A percentile compares a stretch with the other conserved stretches of the same genome.
Evolutionary conservation across 2,888 invertebrate genomes (phyloP).

Genomic region (Diplazon laetatorius): DNA sequence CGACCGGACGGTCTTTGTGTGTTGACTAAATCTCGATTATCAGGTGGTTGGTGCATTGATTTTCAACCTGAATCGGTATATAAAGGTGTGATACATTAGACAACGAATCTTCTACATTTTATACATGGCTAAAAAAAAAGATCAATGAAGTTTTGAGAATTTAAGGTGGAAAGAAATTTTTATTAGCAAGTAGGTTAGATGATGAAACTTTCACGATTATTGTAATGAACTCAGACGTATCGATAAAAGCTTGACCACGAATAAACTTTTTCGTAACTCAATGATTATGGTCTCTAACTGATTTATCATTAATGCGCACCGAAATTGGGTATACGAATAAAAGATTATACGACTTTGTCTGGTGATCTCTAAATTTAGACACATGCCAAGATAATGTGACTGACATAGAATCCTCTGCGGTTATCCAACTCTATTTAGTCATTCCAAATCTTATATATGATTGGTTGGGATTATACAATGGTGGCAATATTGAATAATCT

Average conservation of each 20-base stretch:
- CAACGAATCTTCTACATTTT: too few relatives aligned
- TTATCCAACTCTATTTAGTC: not conserved
- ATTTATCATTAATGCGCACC: not conserved
- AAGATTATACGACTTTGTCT: not conserved
- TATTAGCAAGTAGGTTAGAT: not conserved
- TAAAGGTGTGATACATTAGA: too few relatives aligned
- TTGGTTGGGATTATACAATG: not conserved
- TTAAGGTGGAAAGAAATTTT: not conserved
- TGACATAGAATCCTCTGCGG: not conserved
- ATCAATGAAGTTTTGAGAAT: too few relatives aligned
- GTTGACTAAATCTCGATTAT: not conserved
- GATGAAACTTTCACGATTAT: not conserved
- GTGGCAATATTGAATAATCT: not conserved
- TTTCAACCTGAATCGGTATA: not conserved
- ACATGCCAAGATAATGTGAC: not conserved
- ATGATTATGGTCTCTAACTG: not conserved
- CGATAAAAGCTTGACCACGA: not conserved
- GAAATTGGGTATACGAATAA: not conserved
- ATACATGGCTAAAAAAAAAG: too few relatives aligned
- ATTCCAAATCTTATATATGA: not conserved
- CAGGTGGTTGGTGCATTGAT: not conserved
- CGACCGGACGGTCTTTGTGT: slow-evolving; percentile 59
- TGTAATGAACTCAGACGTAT: not conserved
- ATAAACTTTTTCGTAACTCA: not conserved
- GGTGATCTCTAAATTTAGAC: not conserved